These are phyloP conservation scores for Cyclura pinguis DNA, from an alignment of 2,797 vertebrate genomes.

Conservation along the genomic window DNA sequence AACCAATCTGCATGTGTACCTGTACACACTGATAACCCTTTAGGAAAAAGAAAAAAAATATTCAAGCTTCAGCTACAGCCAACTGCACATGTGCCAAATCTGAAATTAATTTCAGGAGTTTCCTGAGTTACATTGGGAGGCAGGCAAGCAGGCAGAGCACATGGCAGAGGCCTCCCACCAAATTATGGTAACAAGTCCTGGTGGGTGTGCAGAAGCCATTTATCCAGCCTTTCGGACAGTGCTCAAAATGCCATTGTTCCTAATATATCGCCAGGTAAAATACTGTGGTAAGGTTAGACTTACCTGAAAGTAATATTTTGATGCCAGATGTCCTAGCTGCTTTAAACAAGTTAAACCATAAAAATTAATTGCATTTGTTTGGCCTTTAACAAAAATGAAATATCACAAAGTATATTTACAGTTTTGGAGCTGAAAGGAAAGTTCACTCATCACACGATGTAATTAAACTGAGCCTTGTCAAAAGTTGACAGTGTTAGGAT, in stretches of 20 bases:
- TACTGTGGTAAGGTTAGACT: not conserved
- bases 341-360: not conserved
- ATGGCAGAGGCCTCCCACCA: not conserved
- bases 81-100: not conserved
- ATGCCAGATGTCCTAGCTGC: not conserved
- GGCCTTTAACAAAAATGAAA: not conserved
- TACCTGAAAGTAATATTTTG: not conserved
- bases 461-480: not conserved
- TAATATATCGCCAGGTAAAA: not conserved
- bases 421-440: not conserved
- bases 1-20: not conserved
- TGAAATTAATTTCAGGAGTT: slow-evolving; percentile 11
- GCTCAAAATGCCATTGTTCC: not conserved
- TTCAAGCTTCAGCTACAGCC: not conserved
- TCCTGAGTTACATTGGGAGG: not conserved
- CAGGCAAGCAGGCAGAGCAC: not conserved
- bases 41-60: too few relatives aligned
- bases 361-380: not conserved
- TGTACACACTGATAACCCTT: not conserved
- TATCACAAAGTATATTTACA: slow-evolving; percentile 12
- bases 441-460: not conserved
- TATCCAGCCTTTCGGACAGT: not conserved
- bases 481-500: not conserved
- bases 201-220: not conserved
- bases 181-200: not conserved